A percentile compares a stretch with the other conserved stretches of the same genome.
phyloP scores from a whole-genome alignment of 2,888 invertebrate genomes.

The Pterostichus niger region DNA sequence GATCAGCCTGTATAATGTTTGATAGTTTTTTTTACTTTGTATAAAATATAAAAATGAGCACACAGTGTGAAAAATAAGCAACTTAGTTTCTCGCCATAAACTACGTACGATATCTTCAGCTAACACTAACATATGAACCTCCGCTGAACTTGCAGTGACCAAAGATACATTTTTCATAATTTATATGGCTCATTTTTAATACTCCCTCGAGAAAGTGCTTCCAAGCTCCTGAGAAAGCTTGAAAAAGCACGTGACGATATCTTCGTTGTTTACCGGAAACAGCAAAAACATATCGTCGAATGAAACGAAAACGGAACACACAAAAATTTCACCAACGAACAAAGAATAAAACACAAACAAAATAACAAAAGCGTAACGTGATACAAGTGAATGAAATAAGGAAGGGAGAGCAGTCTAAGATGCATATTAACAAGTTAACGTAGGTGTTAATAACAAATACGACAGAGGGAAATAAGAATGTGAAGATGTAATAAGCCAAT shows the following conservation, averaged over 20 bases:
- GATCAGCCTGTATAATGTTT: no score
- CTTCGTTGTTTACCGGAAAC: slow-evolving; percentile 51
- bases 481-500: not conserved
- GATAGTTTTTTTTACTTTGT: not conserved
- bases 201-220: slow-evolving; percentile 49
- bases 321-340: slow-evolving; percentile 46
- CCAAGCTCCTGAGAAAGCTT: slow-evolving; percentile 43
- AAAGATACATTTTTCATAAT: slow-evolving; percentile 63
- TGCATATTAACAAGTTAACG: slow-evolving; percentile 1
- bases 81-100: slow-evolving; percentile 24
- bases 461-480: not conserved
- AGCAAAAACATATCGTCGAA: slow-evolving; percentile 39
- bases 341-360: slow-evolving; percentile 35
- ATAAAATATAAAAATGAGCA: slow-evolving; percentile 26
- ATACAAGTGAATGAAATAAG: not conserved
- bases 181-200: slow-evolving; percentile 60
- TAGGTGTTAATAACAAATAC: not conserved
- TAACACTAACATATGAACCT: slow-evolving; percentile 50
- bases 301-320: slow-evolving; percentile 38
- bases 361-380: slow-evolving; percentile 30
- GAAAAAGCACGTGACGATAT: slow-evolving; percentile 54
- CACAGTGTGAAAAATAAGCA: not conserved
- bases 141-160: slow-evolving; percentile 41
- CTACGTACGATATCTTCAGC: slow-evolving; percentile 13
- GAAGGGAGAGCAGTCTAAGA: not conserved